Conservation (phyloP, 1,140 invertebrate genomes). For the Lutraria rhynchaena region DNA sequence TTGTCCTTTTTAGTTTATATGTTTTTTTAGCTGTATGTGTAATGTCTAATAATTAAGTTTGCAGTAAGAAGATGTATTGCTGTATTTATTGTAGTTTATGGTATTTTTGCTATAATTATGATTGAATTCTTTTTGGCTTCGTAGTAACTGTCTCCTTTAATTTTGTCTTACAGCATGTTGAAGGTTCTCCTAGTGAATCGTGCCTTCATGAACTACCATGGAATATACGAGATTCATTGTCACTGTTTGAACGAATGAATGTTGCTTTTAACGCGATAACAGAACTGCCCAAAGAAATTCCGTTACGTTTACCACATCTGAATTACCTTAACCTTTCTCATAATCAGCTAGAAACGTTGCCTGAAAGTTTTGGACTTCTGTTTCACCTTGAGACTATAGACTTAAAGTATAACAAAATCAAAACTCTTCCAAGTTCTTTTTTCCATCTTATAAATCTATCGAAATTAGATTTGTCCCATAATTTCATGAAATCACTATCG, state of each 20-base stretch:
- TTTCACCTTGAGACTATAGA: conserved; percentile 79
- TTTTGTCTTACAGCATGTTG: conserved; percentile 75
- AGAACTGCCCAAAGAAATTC: conserved; percentile 79
- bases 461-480: conserved; percentile 81
- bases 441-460: conserved; percentile 78
- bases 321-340: conserved; percentile 79
- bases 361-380: conserved; percentile 80
- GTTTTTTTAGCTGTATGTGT: too few relatives aligned
- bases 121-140: too few relatives aligned
- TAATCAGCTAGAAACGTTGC: conserved; percentile 77
- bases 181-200: conserved; percentile 69
- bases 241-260: conserved; percentile 78
- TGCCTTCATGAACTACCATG: conserved; percentile 77
- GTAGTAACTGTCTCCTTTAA: too few relatives aligned
- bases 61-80: too few relatives aligned
- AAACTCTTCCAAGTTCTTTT: conserved; percentile 75
- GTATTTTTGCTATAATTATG: too few relatives aligned
- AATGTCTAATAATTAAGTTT: too few relatives aligned
- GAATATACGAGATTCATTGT: conserved; percentile 75
- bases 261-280: conserved; percentile 78
- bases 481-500: conserved; percentile 77
- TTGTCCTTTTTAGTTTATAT: too few relatives aligned
- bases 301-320: conserved; percentile 80
- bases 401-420: conserved; percentile 76
- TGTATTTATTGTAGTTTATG: too few relatives aligned